Conservation (phyloP, 1,140 invertebrate species). For the Tetramorium alpestre region DNA sequence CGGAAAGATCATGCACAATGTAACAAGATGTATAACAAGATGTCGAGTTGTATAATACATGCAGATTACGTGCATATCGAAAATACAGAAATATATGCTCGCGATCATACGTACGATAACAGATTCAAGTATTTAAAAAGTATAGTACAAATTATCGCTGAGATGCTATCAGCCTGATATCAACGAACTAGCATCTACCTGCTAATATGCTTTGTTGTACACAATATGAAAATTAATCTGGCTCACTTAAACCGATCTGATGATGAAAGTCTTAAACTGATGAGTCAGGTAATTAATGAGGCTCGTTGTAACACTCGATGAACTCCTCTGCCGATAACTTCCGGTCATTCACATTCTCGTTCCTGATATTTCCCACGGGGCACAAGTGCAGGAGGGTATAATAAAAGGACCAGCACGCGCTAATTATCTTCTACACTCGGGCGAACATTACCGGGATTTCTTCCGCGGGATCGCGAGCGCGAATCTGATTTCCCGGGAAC, state of each 20-base stretch:
- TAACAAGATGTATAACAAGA: neutral
- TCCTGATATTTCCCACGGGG: slow-evolving; percentile 36
- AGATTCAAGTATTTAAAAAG: neutral
- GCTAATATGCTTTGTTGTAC: neutral
- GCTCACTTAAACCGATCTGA: neutral
- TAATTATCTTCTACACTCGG: slow-evolving; percentile 12
- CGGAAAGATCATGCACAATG: neutral
- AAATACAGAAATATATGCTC: neutral
- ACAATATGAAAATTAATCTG: neutral
- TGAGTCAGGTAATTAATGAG: slow-evolving; percentile 29
- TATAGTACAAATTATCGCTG: neutral
- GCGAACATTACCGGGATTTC: slow-evolving; percentile 32
- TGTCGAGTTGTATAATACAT: neutral
- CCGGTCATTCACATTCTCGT: slow-evolving; percentile 22
- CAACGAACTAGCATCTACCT: neutral
- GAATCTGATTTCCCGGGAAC: slow-evolving; percentile 45
- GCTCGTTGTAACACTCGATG: slow-evolving; percentile 10
- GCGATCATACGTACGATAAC: neutral
- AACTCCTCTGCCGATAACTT: slow-evolving; percentile 14
- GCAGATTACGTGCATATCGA: neutral
- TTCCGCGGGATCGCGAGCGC: slow-evolving; percentile 18
- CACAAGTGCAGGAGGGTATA: neutral
- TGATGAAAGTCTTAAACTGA: slow-evolving; percentile 9
- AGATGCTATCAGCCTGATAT: neutral
- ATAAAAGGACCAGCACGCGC: neutral